Percentiles rank a stretch among this genome's conserved stretches.
phyloP scores from a whole-genome alignment of 2,888 invertebrate species.

The Colostygia pectinataria region DNA sequence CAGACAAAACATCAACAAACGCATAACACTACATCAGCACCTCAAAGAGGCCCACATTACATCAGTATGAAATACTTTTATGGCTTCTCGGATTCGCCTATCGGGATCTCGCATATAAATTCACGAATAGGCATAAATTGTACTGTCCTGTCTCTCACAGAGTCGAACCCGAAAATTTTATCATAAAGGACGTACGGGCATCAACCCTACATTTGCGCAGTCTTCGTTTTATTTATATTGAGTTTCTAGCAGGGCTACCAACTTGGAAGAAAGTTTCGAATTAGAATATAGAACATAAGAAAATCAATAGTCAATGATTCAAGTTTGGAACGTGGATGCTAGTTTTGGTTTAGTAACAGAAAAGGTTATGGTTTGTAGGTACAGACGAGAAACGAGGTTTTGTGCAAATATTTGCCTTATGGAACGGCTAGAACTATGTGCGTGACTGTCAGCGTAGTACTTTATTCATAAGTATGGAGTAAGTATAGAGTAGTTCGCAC shows the following conservation, averaged over 20 bases:
- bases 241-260: slow-evolving; percentile 21
- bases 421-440: too few species aligned
- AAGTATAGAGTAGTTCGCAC: too few species aligned
- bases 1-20: slow-evolving; percentile 24
- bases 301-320: too few species aligned
- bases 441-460: too few species aligned
- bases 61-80: slow-evolving; percentile 38
- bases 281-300: too few species aligned
- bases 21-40: slow-evolving; percentile 18
- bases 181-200: slow-evolving; percentile 37
- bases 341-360: too few species aligned
- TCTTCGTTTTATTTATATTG: slow-evolving; percentile 31
- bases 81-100: slow-evolving; percentile 26
- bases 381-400: too few species aligned
- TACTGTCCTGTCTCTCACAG: slow-evolving; percentile 26
- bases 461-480: too few species aligned
- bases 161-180: slow-evolving; percentile 18
- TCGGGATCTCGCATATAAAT: slow-evolving; percentile 38
- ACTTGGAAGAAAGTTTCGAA: background rate
- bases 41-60: slow-evolving; percentile 25
- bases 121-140: slow-evolving; percentile 34
- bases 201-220: slow-evolving; percentile 38
- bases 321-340: too few species aligned
- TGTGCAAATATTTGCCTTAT: too few species aligned
- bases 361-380: too few species aligned